Base-by-base conservation (phyloP, 92 coral and sea anemone genomes). In the Epizoanthus rinbou region DNA sequence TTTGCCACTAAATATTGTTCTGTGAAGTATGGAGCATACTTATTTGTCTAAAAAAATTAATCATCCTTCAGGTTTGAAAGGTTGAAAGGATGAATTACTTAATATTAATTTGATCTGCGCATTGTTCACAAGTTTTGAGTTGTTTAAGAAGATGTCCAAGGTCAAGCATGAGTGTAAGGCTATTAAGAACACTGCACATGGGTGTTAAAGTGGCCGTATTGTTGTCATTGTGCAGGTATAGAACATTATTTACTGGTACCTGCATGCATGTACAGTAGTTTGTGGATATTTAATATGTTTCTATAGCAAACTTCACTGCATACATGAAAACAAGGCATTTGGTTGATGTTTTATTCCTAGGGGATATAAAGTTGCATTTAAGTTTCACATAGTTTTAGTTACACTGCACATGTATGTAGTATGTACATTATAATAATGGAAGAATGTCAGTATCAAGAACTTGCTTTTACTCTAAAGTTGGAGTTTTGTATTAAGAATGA, bases 201-300 rank as follows among this genome's bases (percentile, higher is more conserved):
- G 59, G 58, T 78, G 71, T 78, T 37, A 62, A 47, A 62, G 59
- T 62, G 54, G 82, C 82, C 66, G 19, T 4, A 39, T 41, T 59
- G 70, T 62, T 78, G 59, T 39, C 71, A 8, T 11, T 41, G 22
- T 3, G 22, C 47, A 56, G 65, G 66, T 57, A 8, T 47, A 24
- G 62, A 18, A 56, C 0, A 3, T 25, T 13, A 57, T 57, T 25
- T 15, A 62, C 82, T 10, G 82, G 70, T 78, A 78, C 82, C 82
- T 37, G 82, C 39, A 39, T 37, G 82, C 39, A 39, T 60, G 24
- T 62, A 62, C 71, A 62, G 62, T 75, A 31, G 43, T 58, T 78
- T 62, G 19, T 75, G 57, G 64, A 63, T 35, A 37, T 37, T 37
- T 37, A 37, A 37, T 28, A 28, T 2, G 3, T 37, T 37, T 37